phyloP scores from a whole-genome alignment of 2,888 invertebrate genomes.

The Odontocerum albicorne region DNA sequence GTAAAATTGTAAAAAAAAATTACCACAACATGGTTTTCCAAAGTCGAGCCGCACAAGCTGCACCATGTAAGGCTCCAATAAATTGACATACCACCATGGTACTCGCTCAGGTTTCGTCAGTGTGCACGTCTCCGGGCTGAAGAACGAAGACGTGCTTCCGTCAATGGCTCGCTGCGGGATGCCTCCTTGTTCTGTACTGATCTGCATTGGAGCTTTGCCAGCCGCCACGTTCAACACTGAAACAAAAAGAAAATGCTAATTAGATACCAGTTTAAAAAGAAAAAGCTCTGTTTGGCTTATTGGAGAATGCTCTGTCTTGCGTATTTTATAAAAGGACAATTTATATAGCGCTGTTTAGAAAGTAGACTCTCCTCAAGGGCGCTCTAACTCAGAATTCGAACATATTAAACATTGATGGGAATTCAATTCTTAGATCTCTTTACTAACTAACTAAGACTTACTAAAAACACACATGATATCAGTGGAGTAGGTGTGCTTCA shows the following conservation, averaged over 20 bases:
- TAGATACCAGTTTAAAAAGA: no score
- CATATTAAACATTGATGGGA: no score
- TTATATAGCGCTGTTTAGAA: no score
- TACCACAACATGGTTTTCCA: constrained; percentile 88
- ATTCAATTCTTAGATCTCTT: no score
- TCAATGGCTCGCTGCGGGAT: constrained; percentile 90
- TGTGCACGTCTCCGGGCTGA: constrained; percentile 83
- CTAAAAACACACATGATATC: no score
- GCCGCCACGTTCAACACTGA: constrained; percentile 91
- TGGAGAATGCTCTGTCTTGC: no score
- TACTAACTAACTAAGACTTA: no score
- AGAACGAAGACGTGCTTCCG: constrained; percentile 83
- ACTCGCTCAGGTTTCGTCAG: constrained; percentile 80
- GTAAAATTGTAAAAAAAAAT: constrained; percentile 56
- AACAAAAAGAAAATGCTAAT: constrained; percentile 39
- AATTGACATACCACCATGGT: constrained; percentile 96
- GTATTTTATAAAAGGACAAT: not conserved
- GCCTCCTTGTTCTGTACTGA: constrained; percentile 78
- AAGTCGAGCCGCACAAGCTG: constrained; percentile 89
- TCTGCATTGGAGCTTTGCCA: constrained; percentile 94
- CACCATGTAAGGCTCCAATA: constrained; percentile 93
- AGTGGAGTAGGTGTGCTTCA: no score
- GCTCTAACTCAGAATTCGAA: no score
- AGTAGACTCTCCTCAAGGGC: no score
- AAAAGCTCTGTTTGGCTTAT: no score